Evolutionary conservation across 2,797 vertebrate genomes (phyloP), one percentile per base, ranked within the genome.

Genomic region (Tenualosa thibaudeaui): DNA sequence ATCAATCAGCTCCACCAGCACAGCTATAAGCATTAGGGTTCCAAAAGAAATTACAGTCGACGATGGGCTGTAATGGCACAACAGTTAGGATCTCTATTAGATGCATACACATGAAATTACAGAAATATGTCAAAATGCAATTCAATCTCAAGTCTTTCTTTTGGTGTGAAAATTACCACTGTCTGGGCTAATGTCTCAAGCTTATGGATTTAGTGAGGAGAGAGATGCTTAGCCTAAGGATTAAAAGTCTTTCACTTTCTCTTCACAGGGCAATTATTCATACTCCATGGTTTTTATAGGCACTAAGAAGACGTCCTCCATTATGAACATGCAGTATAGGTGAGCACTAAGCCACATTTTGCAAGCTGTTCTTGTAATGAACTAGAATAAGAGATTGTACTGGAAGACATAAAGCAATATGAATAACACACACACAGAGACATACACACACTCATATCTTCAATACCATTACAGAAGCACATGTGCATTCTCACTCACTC

Each of bases 221-320:
- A 37, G 43, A 82, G 37, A 89, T 51, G 43, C 83, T 83, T 86
- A 81, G 84, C 50, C 81, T 31, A 37, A 85, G 62, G 81, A 86
- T 88, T 88, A 56, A 31, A 81, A 51, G 65, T 62, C 43, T 83
- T 83, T 85, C 86, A n/a, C 58, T 62, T 84, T 56, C 83, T 85
- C 51, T 86, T 49, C 82, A 54, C 84, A 37, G 81, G 43, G 40
- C 84, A 53, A 43, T 90, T 85, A 84, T 89, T 86, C 62, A 84
- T 71, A 68, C 86, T 88, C 50, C n/a, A 58, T 22, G 58, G 83
- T 58, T 86, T 90, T 92, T 86, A 92, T 90, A 65, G 88, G 83
- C 26, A 26, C 26, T 26, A 83, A 83, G 31, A 86, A 8, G 87
- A 87, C 87, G 84, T 71, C 81, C n/a, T 19, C 75, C 87, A 83